These are phyloP conservation scores for Drosophila gunungcola DNA, from an alignment of 1,140 invertebrate species.

Conservation along the genomic window DNA sequence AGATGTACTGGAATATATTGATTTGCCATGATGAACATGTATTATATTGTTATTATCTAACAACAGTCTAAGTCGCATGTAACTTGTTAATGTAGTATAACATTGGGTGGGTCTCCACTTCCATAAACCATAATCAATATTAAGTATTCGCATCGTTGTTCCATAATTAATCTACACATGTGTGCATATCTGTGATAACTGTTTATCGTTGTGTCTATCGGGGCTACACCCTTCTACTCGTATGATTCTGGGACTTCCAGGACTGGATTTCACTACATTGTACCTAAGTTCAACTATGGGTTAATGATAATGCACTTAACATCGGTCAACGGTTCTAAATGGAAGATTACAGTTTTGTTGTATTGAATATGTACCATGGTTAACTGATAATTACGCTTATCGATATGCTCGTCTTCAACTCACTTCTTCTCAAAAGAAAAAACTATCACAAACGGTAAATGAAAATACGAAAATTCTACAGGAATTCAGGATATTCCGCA, in stretches of 20 bases:
- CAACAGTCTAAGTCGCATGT: conserved; percentile 75
- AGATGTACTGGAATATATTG: conserved; percentile 71
- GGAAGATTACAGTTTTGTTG: conserved; percentile 66
- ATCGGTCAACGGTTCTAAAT: conserved; percentile 67
- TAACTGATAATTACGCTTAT: conserved; percentile 45
- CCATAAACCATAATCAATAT: conserved; percentile 21
- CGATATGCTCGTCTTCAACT: conserved; percentile 48
- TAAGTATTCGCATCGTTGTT: conserved; percentile 50
- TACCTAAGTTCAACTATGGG: conserved; percentile 46
- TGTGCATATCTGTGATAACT: conserved; percentile 22
- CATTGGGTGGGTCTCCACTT: conserved; percentile 57
- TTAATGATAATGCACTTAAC: conserved; percentile 58
- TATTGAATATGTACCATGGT: conserved; percentile 72
- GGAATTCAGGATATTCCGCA: conserved; percentile 54
- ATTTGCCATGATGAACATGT: conserved; percentile 33
- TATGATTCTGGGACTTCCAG: conserved; percentile 21
- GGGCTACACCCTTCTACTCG: conserved; percentile 31
- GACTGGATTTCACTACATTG: conserved; percentile 29
- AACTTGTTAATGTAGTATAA: conserved; percentile 68
- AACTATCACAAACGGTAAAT: conserved; percentile 75
- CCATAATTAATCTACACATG: conserved; percentile 40
- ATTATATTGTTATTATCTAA: conserved; percentile 66
- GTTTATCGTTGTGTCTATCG: conserved; percentile 57
- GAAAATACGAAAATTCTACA: conserved; percentile 56
- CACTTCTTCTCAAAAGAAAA: conserved; percentile 12